Base-by-base conservation (phyloP, 2,113 vertebrate species). In the Stictonetta naevosa region DNA sequence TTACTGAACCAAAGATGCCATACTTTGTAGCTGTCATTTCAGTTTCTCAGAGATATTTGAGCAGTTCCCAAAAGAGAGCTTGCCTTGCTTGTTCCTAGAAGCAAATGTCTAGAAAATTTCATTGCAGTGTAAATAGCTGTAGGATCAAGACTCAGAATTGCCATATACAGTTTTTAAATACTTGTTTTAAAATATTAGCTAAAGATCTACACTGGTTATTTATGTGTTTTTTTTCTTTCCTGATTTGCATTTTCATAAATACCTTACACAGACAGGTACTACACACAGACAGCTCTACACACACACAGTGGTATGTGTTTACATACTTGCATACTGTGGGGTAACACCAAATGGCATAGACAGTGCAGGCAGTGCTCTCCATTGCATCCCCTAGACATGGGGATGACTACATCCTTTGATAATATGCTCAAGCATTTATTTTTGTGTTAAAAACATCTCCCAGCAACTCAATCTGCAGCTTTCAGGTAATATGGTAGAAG, bases 271-370 rank as follows among this genome's bases (percentile, higher is more conserved):
- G 26, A 78, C 19, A 52, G 19, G 7, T 62, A 78, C 38, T 60
- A 29, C 17, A 53, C 23, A 50, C 40, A 8, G n/a, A n/a, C n/a
- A 78, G 48, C 28, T 52, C 38, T 60, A 29, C 17, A 53, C 23
- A 50, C 40, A 8, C 8, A 34, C 18, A 38, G 26, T 36, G 5
- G n/a, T 13, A 13, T 48, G 31, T 17, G 23, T 22, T 28, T 52
- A 48, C 9, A 58, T 19, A 55, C 12, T 36, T 0, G 0, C 46
- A 38, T 10, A 23, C 28, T 46, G 28, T 52, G 7, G 16, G 29
- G 4, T 17, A 60, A 52, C 29, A 62, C 10, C 28, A 62, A 71
- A 66, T 1, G 6, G 55, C 34, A 52, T 3, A 63, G 1, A 33
- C 7, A 53, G 31, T 3, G 3, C 50, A 78, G 36, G 19, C 1